Evolutionary conservation across 2,888 invertebrate genomes (phyloP), one percentile per base, ranked within the genome.

Genomic region (Spilarctia lutea): DNA sequence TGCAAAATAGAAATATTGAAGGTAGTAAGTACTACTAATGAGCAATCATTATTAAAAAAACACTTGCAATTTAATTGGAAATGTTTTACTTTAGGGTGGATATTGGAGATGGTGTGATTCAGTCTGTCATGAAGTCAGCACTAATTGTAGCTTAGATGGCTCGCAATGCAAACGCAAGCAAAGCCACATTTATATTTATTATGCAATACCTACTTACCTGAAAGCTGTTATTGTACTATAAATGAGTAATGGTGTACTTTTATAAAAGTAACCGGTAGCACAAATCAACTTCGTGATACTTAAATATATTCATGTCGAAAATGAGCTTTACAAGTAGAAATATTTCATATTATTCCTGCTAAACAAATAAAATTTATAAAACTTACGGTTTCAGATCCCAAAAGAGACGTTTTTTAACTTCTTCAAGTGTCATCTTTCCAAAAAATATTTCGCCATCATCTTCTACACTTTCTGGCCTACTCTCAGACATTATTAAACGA

Each of bases 361-460:
- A 27, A n/a, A 56, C 10, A 2, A 52, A 13, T 35, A 39, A 16
- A 35, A n/a, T 16, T 24, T 30, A 4, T 33, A 48, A 68, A 75
- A 87, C 92, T 89, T 86, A 93, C 93, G 80, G 79, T 77, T 86
- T 78, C 68, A 75, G 83, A 74, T 87, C 83, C 81, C 85, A 76
- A 66, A 89, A 75, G 72, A 92, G 79, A 79, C 83, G 87, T 81
- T 88, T 92, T 80, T 89, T 90, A 16, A 92, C 76, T 91, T 94
- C 93, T 82, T 90, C 90, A 3, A 93, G 75, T 24, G 91, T 87
- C n/a, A 93, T 73, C 70, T 90, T 90, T 48, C 93, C 94, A 73
- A 91, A 87, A 83, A 88, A 92, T 68, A 93, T 85, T 85, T 93
- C 93, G 67, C 93, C 92, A 48, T 93, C 93, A 82, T 88, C 89